Percentiles rank a stretch among this genome's conserved stretches.
phyloP scores from a whole-genome alignment of 2,113 vertebrate genomes.

The Gadus chalcogrammus region DNA sequence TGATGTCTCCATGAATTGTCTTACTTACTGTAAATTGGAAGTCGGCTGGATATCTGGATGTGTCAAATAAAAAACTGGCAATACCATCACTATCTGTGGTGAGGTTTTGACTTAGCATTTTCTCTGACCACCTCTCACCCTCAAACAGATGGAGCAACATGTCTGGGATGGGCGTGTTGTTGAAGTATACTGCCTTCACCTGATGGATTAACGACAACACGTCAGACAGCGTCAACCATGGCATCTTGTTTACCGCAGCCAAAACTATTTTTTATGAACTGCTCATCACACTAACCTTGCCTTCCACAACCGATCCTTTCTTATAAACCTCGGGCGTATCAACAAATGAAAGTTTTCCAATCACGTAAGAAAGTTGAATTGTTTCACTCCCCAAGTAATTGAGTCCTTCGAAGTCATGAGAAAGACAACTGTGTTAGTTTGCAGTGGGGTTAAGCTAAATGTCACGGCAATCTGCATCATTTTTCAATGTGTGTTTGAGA shows the following conservation, averaged over 20 bases:
- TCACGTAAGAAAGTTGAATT: conserved; percentile 15
- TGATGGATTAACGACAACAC: conserved; percentile 13
- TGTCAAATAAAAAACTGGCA: conserved; percentile 54
- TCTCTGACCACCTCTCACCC: conserved; percentile 12
- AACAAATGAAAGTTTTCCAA: conserved; percentile 60
- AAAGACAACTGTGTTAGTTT: background rate
- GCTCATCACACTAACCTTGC: conserved; percentile 50
- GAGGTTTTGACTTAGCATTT: conserved; percentile 37
- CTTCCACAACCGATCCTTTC: conserved; percentile 35
- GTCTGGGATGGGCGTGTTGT: conserved; percentile 38
- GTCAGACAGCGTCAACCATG: background rate
- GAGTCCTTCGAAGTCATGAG: background rate
- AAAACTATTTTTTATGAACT: background rate
- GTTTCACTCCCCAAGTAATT: background rate
- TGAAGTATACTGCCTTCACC: conserved; percentile 53
- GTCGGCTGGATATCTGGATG: background rate
- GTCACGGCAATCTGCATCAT: background rate
- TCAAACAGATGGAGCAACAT: conserved; percentile 44
- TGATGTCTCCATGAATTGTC: background rate
- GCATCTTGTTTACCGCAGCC: too few species aligned
- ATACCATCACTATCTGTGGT: conserved; percentile 60
- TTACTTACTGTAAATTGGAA: conserved; percentile 45
- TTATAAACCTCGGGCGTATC: conserved; percentile 57
- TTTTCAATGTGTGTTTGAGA: background rate
- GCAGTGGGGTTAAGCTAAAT: background rate